phyloP scores from a whole-genome alignment of 30 jellyfish, hydroid and myxozoan species.

The Cassiopea andromeda region DNA sequence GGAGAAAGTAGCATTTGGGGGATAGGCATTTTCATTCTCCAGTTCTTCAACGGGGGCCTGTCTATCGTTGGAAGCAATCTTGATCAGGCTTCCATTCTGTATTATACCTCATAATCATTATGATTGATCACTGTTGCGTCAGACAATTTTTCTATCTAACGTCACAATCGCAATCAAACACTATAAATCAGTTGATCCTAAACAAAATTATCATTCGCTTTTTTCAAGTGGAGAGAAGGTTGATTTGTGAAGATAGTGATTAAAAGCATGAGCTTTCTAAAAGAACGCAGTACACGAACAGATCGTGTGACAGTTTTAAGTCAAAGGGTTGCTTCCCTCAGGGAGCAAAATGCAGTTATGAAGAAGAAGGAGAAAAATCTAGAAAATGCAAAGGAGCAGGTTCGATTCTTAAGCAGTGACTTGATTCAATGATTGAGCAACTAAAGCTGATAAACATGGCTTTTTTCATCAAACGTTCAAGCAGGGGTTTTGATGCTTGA shows the following conservation, averaged over 20 bases:
- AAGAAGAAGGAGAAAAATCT: not conserved
- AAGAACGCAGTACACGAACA: not conserved
- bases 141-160: not conserved
- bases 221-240: not conserved
- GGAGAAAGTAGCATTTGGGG: too few species aligned
- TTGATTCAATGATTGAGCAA: not conserved
- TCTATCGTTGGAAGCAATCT: too few species aligned
- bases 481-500: not conserved
- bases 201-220: not conserved
- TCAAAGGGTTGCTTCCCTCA: not conserved
- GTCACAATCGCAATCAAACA: not conserved
- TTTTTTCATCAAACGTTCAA: not conserved
- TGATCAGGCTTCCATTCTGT: too few species aligned
- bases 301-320: not conserved
- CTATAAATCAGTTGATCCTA: not conserved
- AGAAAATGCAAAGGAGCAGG: not conserved
- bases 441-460: not conserved
- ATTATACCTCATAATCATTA: not conserved
- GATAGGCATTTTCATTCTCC: too few species aligned
- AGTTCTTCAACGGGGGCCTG: too few species aligned
- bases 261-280: not conserved
- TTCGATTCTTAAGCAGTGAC: not conserved
- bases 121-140: not conserved
- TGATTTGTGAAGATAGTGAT: not conserved
- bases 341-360: not conserved